Conservation (phyloP, 2,797 vertebrate genomes). For the Darevskia mixta region DNA sequence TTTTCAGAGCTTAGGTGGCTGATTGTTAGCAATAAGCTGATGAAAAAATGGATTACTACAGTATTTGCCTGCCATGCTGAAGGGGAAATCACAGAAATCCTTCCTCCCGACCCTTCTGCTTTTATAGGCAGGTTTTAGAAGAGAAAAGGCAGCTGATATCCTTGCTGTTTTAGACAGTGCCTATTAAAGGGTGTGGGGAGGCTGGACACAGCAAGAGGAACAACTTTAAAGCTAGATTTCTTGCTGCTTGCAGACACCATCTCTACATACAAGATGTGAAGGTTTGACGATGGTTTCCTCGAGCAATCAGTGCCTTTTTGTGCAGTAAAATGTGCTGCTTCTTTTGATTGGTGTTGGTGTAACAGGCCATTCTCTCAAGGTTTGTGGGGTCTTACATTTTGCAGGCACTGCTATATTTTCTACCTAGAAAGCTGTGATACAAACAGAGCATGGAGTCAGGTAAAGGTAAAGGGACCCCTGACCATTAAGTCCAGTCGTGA, state of each 20-base stretch:
- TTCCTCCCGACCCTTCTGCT: neutral
- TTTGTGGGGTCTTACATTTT: neutral
- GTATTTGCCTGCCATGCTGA: slow-evolving; percentile 57
- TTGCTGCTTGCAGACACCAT: slow-evolving; percentile 43
- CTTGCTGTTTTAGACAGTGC: neutral
- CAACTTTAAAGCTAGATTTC: slow-evolving; percentile 25
- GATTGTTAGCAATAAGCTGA: slow-evolving; percentile 70
- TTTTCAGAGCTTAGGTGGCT: slow-evolving; percentile 70
- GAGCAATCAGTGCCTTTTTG: slow-evolving; percentile 6
- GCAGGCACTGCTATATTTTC: neutral
- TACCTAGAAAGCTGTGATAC: neutral
- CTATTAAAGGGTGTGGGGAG: neutral
- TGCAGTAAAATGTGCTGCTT: neutral
- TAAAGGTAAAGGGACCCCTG: no score
- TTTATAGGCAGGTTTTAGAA: slow-evolving; percentile 43
- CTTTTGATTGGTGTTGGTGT: neutral
- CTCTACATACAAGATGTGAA: slow-evolving; percentile 16
- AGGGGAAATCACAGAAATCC: slow-evolving; percentile 50
- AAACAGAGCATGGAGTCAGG: neutral
- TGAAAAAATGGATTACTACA: slow-evolving; percentile 70
- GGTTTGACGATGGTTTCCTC: slow-evolving; percentile 46
- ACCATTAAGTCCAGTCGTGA: no score
- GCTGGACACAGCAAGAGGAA: neutral
- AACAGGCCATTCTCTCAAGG: neutral
- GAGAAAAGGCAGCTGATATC: slow-evolving; percentile 53